A percentile compares a stretch with the other conserved stretches of the same genome.
Evolutionary conservation across 2,113 vertebrate genomes (phyloP).

Genomic region (Corythornis cristatus): DNA sequence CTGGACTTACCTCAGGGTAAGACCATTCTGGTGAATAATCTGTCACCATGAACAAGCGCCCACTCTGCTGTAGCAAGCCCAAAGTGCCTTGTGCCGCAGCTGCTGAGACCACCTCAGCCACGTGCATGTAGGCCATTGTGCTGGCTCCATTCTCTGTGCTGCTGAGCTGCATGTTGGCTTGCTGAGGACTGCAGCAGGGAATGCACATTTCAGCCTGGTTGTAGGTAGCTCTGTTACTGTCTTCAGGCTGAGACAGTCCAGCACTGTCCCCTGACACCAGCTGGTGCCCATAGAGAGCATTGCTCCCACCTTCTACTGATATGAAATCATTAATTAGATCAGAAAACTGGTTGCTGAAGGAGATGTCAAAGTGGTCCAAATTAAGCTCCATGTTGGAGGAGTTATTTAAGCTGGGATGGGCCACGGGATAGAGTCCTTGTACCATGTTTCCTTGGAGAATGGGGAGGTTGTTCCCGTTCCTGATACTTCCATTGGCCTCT

Average conservation of each 20-base stretch:
- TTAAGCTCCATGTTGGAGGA: conserved; percentile 95
- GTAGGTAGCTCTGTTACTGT: conserved; percentile 84
- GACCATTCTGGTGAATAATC: conserved; percentile 99
- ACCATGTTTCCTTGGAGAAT: conserved; percentile 92
- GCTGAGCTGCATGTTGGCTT: conserved; percentile 78
- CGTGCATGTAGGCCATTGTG: conserved; percentile 96
- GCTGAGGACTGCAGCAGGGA: conserved; percentile 96
- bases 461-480: conserved; percentile 82
- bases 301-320: conserved; percentile 90
- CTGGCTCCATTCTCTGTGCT: conserved; percentile 81
- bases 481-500: conserved; percentile 82
- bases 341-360: conserved; percentile 98
- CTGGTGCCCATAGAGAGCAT: conserved; percentile 92
- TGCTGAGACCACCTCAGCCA: conserved; percentile 96
- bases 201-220: conserved; percentile 92
- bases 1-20: conserved; percentile 92
- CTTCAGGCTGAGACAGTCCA: conserved; percentile 85
- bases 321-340: conserved; percentile 99
- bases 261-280: conserved; percentile 84
- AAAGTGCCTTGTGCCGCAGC: conserved; percentile 88
- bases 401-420: conserved; percentile 83
- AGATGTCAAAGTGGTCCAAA: conserved; percentile 98
- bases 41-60: conserved; percentile 97
- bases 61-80: conserved; percentile 94
- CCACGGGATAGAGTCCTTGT: conserved; percentile 91